A percentile compares a stretch with the other conserved stretches of the same genome.
phyloP scores from a whole-genome alignment of 2,888 invertebrate genomes.

The Caenorhabditis panamensis region DNA sequence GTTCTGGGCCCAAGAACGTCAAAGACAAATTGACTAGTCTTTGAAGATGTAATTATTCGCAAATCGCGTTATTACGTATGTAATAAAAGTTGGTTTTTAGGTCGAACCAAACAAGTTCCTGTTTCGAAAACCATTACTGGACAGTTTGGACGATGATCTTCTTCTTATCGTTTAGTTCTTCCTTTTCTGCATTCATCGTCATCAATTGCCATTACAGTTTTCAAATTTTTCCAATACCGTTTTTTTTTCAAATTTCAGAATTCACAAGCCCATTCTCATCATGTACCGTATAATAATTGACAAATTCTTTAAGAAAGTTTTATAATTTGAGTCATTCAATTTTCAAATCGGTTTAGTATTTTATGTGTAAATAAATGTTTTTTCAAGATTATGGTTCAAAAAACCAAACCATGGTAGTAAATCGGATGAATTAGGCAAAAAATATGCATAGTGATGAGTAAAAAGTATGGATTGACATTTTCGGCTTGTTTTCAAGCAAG shows the following conservation, averaged over 20 bases:
- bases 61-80: background rate
- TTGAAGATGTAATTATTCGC: constrained; percentile 26
- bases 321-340: background rate
- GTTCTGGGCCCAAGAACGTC: constrained; percentile 66
- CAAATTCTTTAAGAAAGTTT: no score
- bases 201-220: constrained; percentile 18
- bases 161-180: constrained; percentile 36
- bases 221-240: background rate
- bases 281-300: background rate
- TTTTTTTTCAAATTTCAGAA: background rate
- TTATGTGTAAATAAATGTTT: constrained; percentile 51
- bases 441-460: background rate
- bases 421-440: background rate
- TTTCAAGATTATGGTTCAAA: background rate
- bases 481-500: no score
- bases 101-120: constrained; percentile 44
- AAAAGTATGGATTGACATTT: background rate
- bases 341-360: background rate
- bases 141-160: constrained; percentile 22
- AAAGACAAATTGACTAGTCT: constrained; percentile 62
- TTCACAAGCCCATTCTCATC: background rate
- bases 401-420: constrained; percentile 15
- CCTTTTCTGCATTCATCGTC: constrained; percentile 9
- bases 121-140: constrained; percentile 20
- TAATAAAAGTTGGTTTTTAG: constrained; percentile 16